A percentile compares a stretch with the other conserved stretches of the same genome.
Conservation (phyloP, 1,140 invertebrate species). For the Euura lappo region DNA sequence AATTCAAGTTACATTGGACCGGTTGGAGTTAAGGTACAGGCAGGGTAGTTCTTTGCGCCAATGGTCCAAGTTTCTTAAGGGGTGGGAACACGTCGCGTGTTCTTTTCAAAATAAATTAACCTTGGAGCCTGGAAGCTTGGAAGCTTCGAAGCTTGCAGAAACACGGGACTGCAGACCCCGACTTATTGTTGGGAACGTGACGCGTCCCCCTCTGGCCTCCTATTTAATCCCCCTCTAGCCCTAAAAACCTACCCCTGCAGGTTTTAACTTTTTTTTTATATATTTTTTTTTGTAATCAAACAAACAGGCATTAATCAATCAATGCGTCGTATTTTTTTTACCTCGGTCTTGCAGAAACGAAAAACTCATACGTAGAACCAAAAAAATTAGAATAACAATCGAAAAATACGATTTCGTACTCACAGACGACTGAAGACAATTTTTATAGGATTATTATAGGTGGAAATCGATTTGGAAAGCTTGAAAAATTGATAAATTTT, state of each 20-base stretch:
- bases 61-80: constrained; percentile 17
- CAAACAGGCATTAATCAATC: background rate
- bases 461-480: too few relatives aligned
- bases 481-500: too few relatives aligned
- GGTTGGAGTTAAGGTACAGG: background rate
- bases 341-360: too few relatives aligned
- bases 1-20: constrained; percentile 29
- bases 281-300: background rate
- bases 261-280: too few relatives aligned
- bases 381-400: too few relatives aligned
- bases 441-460: too few relatives aligned
- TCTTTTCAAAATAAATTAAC: constrained; percentile 24
- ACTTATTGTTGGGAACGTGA: background rate
- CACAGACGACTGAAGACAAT: too few relatives aligned
- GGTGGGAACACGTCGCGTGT: constrained; percentile 19
- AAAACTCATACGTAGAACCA: too few relatives aligned
- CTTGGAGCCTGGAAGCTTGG: background rate
- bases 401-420: too few relatives aligned
- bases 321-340: background rate
- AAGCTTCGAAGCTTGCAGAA: background rate
- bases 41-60: constrained; percentile 11
- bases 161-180: background rate
- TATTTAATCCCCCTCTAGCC: too few relatives aligned
- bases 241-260: too few relatives aligned
- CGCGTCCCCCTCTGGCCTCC: background rate